phyloP scores from a whole-genome alignment of 2,888 invertebrate genomes.

The Tineola bisselliella region DNA sequence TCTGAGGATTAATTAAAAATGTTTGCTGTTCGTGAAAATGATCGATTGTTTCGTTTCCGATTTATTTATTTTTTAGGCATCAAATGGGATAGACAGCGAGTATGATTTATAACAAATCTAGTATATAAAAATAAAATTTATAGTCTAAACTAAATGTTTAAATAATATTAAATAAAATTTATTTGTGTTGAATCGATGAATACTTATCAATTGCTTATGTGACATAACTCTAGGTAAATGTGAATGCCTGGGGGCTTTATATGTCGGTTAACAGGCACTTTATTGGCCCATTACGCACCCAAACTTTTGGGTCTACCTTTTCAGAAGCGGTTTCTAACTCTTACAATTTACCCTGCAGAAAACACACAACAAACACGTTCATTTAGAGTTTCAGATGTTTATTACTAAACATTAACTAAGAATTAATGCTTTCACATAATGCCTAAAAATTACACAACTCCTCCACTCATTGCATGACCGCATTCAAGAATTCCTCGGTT shows the following conservation, averaged over 20 bases:
- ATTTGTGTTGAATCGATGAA: too few species aligned
- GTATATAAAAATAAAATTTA: too few species aligned
- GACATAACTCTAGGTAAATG: slow-evolving; percentile 12
- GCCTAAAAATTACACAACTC: neutral
- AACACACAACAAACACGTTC: slow-evolving; percentile 2
- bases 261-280: slow-evolving; percentile 26
- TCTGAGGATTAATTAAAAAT: neutral
- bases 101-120: too few species aligned
- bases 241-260: slow-evolving; percentile 23
- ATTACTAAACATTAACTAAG: neutral
- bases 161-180: too few species aligned
- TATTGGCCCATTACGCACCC: slow-evolving; percentile 25
- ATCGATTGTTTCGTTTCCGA: neutral
- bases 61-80: neutral
- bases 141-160: too few species aligned
- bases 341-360: slow-evolving; percentile 16
- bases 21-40: neutral
- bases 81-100: too few species aligned
- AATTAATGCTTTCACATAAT: neutral
- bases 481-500: too few species aligned
- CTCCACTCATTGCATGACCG: too few species aligned
- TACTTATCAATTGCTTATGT: slow-evolving; percentile 10
- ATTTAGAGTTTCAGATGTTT: slow-evolving; percentile 12
- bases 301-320: slow-evolving; percentile 21
- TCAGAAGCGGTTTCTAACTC: slow-evolving; percentile 23